Conservation (phyloP, 2,888 invertebrate genomes). For the Luperina nickerlii region DNA sequence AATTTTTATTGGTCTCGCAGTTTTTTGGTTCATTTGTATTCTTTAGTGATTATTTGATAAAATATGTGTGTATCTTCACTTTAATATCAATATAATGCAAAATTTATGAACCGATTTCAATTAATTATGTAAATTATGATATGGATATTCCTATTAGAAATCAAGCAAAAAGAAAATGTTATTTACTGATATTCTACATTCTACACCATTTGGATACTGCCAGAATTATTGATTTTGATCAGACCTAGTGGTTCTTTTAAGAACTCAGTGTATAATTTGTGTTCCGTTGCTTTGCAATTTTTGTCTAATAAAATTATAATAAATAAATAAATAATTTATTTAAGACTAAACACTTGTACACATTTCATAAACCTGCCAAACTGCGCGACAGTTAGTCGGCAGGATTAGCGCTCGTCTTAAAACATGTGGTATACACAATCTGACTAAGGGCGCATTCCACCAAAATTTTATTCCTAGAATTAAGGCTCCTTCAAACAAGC, state of each 20-base stretch:
- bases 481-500: no score
- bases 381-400: not conserved
- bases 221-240: not conserved
- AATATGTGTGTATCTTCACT: constrained; percentile 32
- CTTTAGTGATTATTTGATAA: constrained; percentile 29
- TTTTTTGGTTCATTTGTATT: not conserved
- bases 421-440: not conserved
- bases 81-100: constrained; percentile 36
- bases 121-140: constrained; percentile 49
- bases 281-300: not conserved
- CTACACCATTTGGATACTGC: not conserved
- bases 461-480: no score
- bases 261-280: not conserved
- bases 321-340: no score
- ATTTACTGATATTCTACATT: not conserved
- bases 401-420: not conserved
- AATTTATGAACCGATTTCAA: constrained; percentile 48
- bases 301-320: not conserved
- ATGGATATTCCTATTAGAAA: constrained; percentile 15
- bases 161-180: constrained; percentile 12
- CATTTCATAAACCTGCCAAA: not conserved
- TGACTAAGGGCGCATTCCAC: not conserved
- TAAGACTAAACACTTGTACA: no score
- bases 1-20: not conserved
- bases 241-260: not conserved